Percentiles rank a stretch among this genome's conserved stretches.
Evolutionary conservation across 2,797 vertebrate species (phyloP).

Genomic region (Corythornis leucogaster): DNA sequence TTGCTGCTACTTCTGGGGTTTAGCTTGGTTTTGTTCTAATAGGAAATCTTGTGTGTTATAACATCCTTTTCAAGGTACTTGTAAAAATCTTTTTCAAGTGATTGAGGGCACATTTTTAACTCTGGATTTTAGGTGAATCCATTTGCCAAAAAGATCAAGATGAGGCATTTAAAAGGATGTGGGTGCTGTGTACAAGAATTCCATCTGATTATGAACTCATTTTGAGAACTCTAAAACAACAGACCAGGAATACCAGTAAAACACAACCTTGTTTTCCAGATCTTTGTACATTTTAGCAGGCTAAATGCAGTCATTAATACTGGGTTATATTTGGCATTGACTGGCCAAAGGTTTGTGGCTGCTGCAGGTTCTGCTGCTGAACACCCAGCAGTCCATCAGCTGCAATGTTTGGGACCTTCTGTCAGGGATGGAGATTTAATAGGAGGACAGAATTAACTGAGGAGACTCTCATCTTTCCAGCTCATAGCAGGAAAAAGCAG

Average conservation of each 20-base stretch:
- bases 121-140: not conserved
- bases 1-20: not conserved
- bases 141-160: not conserved
- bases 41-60: not conserved
- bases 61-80: not conserved
- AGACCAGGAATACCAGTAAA: not conserved
- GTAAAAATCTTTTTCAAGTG: not conserved
- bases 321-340: conserved; percentile 18
- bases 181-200: not conserved
- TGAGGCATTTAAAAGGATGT: not conserved
- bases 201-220: not conserved
- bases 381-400: conserved; percentile 12
- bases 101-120: not conserved
- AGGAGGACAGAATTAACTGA: not conserved
- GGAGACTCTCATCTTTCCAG: not conserved
- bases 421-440: not conserved
- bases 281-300: not conserved
- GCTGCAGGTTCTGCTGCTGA: conserved; percentile 8
- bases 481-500: not conserved
- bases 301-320: conserved; percentile 34
- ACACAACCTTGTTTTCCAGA: not conserved
- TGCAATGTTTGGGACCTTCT: not conserved
- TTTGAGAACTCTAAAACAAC: not conserved
- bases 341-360: not conserved
- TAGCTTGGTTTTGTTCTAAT: not conserved